Base-by-base conservation (phyloP, 92 coral and sea anemone species). In the Porites evermanni region DNA sequence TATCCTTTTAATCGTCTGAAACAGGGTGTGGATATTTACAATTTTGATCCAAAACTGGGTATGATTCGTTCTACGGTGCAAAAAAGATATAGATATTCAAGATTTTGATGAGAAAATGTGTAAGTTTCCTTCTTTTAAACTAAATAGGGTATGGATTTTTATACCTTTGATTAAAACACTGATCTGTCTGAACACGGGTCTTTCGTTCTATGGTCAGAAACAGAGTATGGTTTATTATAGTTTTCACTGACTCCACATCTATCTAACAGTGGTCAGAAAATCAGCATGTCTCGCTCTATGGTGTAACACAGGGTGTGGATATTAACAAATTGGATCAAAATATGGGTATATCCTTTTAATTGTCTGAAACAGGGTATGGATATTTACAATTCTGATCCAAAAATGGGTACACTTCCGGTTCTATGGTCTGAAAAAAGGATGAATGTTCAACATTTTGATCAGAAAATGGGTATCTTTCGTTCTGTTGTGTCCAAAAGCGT, bases 221-320 rank as follows among this genome's bases (percentile, higher is more conserved):
- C 21, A 21, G 21, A 21, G 21, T 21, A 21, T 21, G 21, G 21
- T 21, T 21, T 21, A 21, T 21, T 21, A 21, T 21, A 21, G 21
- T 21, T 21, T 64, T 64, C 69, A 64, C 9, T 64, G 69, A 64
- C 69, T 64, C 69, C 69, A 64, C 16, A 64, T n/a, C 69, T 64
- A 64, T 23, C 20, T 64, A 64, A 64, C 20, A 64, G 19, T 64
- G n/a, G 20, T 64, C 69, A 64, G 19, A 64, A 64, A 64, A 64
- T 23, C 69, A 64, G 69, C 69, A 64, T 64, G 69, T 64, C 20
- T 64, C 69, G 69, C 69, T 64, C n/a, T 64, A 64, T 64, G 69
- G 69, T 64, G 69, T 64, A 64, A 64, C 16, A n/a, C 69, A 64
- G 69, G 69, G 19, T 64, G 69, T 64, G 69, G 69, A 64, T 64